A percentile compares a stretch with the other conserved stretches of the same genome.
phyloP scores from a whole-genome alignment of 2,888 invertebrate species.

The Phragmatobia fuliginosa region DNA sequence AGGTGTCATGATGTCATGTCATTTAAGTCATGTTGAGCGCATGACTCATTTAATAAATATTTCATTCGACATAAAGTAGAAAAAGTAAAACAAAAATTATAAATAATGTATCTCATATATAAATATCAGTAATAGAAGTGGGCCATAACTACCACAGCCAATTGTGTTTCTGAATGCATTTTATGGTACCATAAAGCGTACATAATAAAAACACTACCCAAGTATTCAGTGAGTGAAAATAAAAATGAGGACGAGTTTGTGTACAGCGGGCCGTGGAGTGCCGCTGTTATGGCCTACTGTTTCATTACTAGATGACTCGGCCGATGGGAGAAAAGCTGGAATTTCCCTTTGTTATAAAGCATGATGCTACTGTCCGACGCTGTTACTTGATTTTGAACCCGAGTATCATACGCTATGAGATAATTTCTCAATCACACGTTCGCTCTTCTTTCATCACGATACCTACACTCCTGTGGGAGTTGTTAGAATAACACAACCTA shows the following conservation, averaged over 20 bases:
- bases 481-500: constrained; percentile 16
- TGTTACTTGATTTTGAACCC: constrained; percentile 46
- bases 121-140: constrained; percentile 10
- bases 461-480: constrained; percentile 13
- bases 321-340: constrained; percentile 67
- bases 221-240: constrained; percentile 69
- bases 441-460: constrained; percentile 31
- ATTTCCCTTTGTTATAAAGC: constrained; percentile 74
- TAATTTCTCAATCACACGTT: constrained; percentile 29
- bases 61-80: background rate
- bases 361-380: constrained; percentile 55
- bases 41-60: background rate
- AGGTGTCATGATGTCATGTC: too few species aligned
- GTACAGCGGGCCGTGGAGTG: constrained; percentile 54
- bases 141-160: constrained; percentile 46
- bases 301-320: constrained; percentile 80
- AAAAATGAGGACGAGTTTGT: constrained; percentile 62
- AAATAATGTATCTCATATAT: background rate
- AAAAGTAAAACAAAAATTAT: background rate
- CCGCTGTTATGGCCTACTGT: constrained; percentile 59
- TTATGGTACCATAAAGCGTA: constrained; percentile 60
- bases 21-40: too few species aligned
- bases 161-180: constrained; percentile 58
- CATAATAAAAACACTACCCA: constrained; percentile 58
- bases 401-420: constrained; percentile 35